Percentiles rank a stretch among this genome's conserved stretches.
Conservation (phyloP, 2,113 vertebrate genomes). For the Conger conger region DNA sequence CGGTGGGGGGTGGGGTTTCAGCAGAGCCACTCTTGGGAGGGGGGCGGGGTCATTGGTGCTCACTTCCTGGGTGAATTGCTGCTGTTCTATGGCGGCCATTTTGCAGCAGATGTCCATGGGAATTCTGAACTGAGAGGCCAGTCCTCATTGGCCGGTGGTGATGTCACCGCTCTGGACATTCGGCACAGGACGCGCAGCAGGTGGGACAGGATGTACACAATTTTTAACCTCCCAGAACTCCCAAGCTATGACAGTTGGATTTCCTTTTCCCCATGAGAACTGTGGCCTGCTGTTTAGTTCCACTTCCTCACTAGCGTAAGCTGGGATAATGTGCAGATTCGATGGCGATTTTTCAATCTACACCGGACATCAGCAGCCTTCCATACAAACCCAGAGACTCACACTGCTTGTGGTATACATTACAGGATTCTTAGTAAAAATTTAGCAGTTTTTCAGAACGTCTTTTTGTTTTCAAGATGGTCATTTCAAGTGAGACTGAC, state of each 20-base stretch:
- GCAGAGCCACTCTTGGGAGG: too few species aligned
- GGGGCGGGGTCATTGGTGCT: not conserved
- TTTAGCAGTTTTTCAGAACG: too few species aligned
- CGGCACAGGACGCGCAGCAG: not conserved
- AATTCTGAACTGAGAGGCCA: not conserved
- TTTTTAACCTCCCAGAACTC: not conserved
- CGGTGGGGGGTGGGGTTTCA: not conserved
- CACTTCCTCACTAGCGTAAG: not conserved
- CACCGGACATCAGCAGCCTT: too few species aligned
- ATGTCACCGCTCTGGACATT: slow-evolving; percentile 3
- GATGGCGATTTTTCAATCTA: not conserved
- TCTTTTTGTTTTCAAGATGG: too few species aligned
- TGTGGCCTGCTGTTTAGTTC: not conserved
- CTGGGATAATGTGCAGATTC: not conserved
- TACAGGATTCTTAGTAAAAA: too few species aligned
- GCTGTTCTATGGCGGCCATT: not conserved
- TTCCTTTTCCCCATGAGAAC: not conserved
- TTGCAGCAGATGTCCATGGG: not conserved
- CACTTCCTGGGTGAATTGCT: slow-evolving; percentile 6
- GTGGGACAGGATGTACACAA: not conserved
- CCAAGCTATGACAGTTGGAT: not conserved
- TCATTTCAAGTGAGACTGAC: too few species aligned
- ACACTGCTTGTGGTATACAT: too few species aligned
- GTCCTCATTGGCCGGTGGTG: not conserved
- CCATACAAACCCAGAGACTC: too few species aligned